Base-by-base conservation (phyloP, 2,113 vertebrate species). In the Rhea pennata region DNA sequence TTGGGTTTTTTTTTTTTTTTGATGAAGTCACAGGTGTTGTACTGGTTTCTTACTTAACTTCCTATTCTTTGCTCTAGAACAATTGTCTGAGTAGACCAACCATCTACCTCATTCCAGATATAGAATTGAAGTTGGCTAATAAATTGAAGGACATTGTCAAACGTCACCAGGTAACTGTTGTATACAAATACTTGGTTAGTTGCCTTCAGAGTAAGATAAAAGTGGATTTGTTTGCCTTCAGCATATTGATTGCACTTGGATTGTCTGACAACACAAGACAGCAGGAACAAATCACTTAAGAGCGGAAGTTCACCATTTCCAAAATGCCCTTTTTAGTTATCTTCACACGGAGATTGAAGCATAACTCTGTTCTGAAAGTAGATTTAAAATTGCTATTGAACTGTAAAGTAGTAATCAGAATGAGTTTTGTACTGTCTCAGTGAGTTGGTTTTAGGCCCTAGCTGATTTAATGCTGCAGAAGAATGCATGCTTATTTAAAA, bases 111-210 rank as follows among this genome's bases (percentile, higher is more conserved):
- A 98, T 98, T 26, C 96, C 99, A 65, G 99, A 99, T 65, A 98
- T 99, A 26, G 99, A 99, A 65, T 95, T 99, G 97, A 99, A 99
- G 97, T 95, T 99, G 97, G 98, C 98, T 66, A 99, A 98, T 96
- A 99, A 99, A 82, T 97, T 99, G 80, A 99, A 99, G 97, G 99
- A 99, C 94, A 99, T 99, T 94, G 98, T 99, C 91, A 99, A 99
- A 92, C 98, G 99, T 42, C 99, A 99, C 98, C 99, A 99, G 99
- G 99, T 99, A 96, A 73, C n/a, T 62, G 20, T 58, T 31, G 21
- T 4, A 12, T 5, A 36, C 36, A 36, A 36, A 36, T 36, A 36
- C 6, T 36, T 36, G 36, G 36, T 36, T 36, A 36, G 36, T 36
- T 36, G 36, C 36, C 36, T 36, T 36, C 36, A 36, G 36, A 36